Base-by-base conservation (phyloP, 2,797 vertebrate species). In the Hippocampus kuda region DNA sequence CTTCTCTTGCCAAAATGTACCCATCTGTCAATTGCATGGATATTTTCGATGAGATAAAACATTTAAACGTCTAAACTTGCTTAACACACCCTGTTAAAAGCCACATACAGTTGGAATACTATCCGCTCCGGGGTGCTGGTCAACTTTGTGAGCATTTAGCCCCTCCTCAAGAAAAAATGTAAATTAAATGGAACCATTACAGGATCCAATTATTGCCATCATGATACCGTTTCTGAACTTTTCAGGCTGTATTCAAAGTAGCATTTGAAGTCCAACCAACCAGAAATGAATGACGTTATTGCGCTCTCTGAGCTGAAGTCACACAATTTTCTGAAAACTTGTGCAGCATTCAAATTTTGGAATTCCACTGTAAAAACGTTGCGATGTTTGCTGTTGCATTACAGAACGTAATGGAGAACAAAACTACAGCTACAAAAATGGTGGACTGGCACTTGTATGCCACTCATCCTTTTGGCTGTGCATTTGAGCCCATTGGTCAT, bases 11-110 rank as follows among this genome's bases (percentile, higher is more conserved):
- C 63, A 65, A 65, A 48, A 27, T 27, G 16, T 9, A 48, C 42
- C 48, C 63, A 65, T 65, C 30, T 48, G 63, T 30, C 42, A 27
- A 48, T 18, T 18, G 13, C n/a, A 27, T 18, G 26, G 63, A 65
- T 49, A 65, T 65, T 65, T 49, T 65, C 27, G 24, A 27, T 18
- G 63, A 46, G 42, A 26, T 65, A 11, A 65, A 65, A 30, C 24
- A 65, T 65, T 48, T 38, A 64, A 64, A 8, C 1, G 15, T 26
- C 12, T 8, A 34, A 61, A 61, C 16, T 61, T 61, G 59, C 59
- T 61, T 20, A 11, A 38, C 38, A 11, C n/a, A 4, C n/a, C 53
- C 24, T 26, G 53, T 24, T 56, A 12, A 56, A 24, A n/a, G n/a
- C 53, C n/a, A 12, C 53, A 24, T 24, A 24, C n/a, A 26, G 53